Percentiles rank a stretch among this genome's conserved stretches.
phyloP scores from a whole-genome alignment of 2,113 vertebrate species.

The Notiomystis cincta region DNA sequence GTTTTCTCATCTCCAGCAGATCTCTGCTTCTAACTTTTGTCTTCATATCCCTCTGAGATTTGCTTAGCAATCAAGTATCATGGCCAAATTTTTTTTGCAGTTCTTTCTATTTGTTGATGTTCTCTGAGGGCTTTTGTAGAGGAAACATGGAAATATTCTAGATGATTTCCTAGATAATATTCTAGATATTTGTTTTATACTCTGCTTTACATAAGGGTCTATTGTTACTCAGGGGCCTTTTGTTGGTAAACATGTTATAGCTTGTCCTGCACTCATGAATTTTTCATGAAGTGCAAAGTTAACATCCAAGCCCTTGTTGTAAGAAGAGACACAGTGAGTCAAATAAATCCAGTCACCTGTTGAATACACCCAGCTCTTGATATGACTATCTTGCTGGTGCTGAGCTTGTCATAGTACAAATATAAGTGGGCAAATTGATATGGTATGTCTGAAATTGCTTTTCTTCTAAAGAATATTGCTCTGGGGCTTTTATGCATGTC shows the following conservation, averaged over 20 bases:
- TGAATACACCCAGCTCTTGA: background rate
- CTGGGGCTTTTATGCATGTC: conserved; percentile 48
- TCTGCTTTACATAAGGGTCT: background rate
- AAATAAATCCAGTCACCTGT: conserved; percentile 7
- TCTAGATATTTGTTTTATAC: background rate
- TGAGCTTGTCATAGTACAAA: background rate
- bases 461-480: conserved; percentile 30
- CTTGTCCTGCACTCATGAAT: background rate
- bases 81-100: background rate
- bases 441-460: conserved; percentile 31
- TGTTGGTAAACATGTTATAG: background rate
- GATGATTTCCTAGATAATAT: background rate
- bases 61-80: background rate
- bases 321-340: background rate
- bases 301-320: background rate
- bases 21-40: background rate
- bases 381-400: background rate
- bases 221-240: background rate
- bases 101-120: background rate
- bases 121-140: background rate
- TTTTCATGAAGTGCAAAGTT: background rate
- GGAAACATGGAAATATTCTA: background rate
- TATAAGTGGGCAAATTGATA: conserved; percentile 24
- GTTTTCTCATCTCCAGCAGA: background rate
- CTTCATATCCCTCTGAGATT: background rate